Base-by-base conservation (phyloP, 2,113 vertebrate genomes). In the Coptodon rendalli region DNA sequence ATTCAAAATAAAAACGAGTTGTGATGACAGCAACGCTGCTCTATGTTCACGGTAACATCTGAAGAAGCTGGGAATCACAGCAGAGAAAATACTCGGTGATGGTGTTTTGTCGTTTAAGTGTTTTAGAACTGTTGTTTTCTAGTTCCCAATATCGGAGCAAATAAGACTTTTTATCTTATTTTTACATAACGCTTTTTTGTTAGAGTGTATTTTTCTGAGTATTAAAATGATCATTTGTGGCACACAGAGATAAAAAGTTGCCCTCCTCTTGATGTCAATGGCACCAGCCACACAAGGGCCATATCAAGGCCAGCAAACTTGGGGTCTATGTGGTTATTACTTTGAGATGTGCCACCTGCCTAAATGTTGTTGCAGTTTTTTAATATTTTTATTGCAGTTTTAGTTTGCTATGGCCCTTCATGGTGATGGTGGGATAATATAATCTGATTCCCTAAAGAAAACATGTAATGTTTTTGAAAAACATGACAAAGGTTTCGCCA, bases 31-130 rank as follows among this genome's bases (percentile, higher is more conserved):
- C 88, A 53, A 8, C 53, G 3, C 54, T 38, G 31, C 79, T 45
- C 61, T 52, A 83, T 68, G 82, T 86, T 80, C 38, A 38, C n/a
- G 34, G 9, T 27, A 79, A 92, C 87, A 86, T 92, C 85, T 83
- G 88, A 92, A 73, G 59, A 83, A 86, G 68, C 91, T 86, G 91
- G 57, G 59, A 87, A 84, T 80, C 43, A 76, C 36, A 85, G 82
- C 68, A 40, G 48, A 22, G n/a, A 38, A 82, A 71, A 73, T 84
- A 34, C 17, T 59, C 81, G 48, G 38, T 73, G 68, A 82, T 56
- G 82, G 61, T 12, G 22, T 80, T 78, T 78, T 50, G 24, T 11
- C 24, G 1, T 76, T 29, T 50, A 78, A 50, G 71, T 50, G 71
- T 34, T 78, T 78, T 31, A 19, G 29, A 19, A 50, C 73, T 31